Percentiles rank a stretch among this genome's conserved stretches.
Conservation (phyloP, 2,888 invertebrate species). For the Drosophila ezoana region DNA sequence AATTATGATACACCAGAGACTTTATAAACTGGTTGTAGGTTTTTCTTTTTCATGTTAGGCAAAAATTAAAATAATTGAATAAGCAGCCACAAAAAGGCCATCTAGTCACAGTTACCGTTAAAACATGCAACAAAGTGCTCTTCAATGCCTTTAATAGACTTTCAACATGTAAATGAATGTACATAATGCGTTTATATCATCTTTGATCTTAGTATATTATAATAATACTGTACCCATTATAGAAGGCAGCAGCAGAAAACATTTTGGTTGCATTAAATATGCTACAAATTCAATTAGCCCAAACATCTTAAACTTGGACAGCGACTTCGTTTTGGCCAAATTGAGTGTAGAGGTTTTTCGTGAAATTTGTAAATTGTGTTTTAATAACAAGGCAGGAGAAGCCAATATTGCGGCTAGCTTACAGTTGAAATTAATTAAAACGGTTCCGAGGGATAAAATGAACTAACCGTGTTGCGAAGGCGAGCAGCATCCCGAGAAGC, state of each 20-base stretch:
- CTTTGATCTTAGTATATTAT: slow-evolving; percentile 20
- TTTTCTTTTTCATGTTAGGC: neutral
- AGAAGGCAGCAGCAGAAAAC: neutral
- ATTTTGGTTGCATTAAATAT: slow-evolving; percentile 14
- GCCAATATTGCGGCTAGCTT: slow-evolving; percentile 31
- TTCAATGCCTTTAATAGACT: slow-evolving; percentile 24
- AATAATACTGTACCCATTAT: slow-evolving; percentile 12
- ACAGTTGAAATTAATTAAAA: slow-evolving; percentile 72
- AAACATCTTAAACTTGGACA: slow-evolving; percentile 1
- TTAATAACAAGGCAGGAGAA: slow-evolving; percentile 12
- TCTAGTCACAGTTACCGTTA: neutral
- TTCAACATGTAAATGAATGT: slow-evolving; percentile 20
- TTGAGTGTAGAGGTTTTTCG: neutral
- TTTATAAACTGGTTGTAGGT: too few species aligned
- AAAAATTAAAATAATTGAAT: slow-evolving; percentile 18
- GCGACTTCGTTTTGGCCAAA: neutral
- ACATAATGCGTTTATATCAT: slow-evolving; percentile 6
- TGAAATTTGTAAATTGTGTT: slow-evolving; percentile 19
- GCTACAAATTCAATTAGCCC: slow-evolving; percentile 19
- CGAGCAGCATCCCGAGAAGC: neutral
- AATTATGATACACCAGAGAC: slow-evolving; percentile 23
- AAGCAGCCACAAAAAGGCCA: slow-evolving; percentile 12
- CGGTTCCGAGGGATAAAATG: slow-evolving; percentile 24
- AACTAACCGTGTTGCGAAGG: neutral
- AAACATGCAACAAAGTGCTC: slow-evolving; percentile 20